Percentiles rank a stretch among this genome's conserved stretches.
Conservation (phyloP, 2,113 vertebrate genomes). For the Mesocricetus auratus region DNA sequence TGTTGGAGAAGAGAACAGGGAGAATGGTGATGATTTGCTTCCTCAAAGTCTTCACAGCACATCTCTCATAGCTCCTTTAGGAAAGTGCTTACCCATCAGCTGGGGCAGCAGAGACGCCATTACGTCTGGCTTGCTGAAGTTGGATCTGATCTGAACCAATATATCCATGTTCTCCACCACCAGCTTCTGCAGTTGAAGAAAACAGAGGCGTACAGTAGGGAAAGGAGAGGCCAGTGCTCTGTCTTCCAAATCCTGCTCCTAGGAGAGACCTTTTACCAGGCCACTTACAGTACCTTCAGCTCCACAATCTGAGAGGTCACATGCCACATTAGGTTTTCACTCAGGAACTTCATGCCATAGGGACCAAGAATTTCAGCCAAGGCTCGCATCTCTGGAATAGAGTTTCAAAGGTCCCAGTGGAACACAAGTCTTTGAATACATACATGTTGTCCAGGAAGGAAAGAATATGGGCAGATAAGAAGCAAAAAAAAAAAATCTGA, state of each 20-base stretch:
- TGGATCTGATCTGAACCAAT: constrained; percentile 94
- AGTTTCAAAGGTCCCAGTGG: constrained; percentile 6
- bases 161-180: constrained; percentile 97
- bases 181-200: constrained; percentile 89
- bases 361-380: constrained; percentile 95
- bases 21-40: background rate
- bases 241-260: background rate
- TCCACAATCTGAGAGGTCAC: constrained; percentile 97
- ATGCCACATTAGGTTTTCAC: constrained; percentile 98
- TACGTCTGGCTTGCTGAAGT: constrained; percentile 89
- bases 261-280: background rate
- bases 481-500: background rate
- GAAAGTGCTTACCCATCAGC: constrained; percentile 88
- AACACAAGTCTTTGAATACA: background rate
- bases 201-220: constrained; percentile 8
- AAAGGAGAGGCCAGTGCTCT: background rate
- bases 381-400: constrained; percentile 91
- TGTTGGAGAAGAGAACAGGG: background rate
- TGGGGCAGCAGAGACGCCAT: constrained; percentile 90
- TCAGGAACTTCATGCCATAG: constrained; percentile 95
- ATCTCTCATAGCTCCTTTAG: background rate
- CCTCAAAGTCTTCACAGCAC: background rate
- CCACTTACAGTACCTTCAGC: constrained; percentile 90
- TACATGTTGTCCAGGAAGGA: constrained; percentile 3
- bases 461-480: constrained; percentile 4